phyloP scores from a whole-genome alignment of 2,113 vertebrate species.

The Australoheros scitulus region DNA sequence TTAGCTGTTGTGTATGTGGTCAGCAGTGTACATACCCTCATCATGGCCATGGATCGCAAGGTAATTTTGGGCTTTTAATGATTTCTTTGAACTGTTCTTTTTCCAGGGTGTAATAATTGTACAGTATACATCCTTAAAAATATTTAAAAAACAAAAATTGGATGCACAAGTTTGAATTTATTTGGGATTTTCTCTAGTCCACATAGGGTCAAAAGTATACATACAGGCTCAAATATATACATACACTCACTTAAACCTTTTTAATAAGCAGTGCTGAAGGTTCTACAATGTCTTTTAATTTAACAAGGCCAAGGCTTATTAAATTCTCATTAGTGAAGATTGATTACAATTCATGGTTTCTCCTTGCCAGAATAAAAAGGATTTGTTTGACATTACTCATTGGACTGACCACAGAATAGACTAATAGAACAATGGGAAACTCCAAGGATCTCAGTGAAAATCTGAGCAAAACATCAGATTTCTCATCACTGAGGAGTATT shows the following conservation, averaged over 20 bases:
- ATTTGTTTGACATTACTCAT: not conserved
- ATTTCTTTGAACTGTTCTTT: too few relatives aligned
- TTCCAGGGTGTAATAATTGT: too few relatives aligned
- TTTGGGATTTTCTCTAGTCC: not conserved
- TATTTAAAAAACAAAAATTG: too few relatives aligned
- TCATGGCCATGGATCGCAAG: rapidly evolving
- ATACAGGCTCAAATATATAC: not conserved
- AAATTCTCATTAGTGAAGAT: too few relatives aligned
- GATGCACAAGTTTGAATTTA: too few relatives aligned
- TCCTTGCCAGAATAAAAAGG: not conserved
- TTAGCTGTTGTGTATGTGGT: not conserved
- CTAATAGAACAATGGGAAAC: not conserved
- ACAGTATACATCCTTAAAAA: too few relatives aligned
- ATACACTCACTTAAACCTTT: not conserved
- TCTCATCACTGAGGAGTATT: not conserved
- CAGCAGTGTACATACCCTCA: not conserved
- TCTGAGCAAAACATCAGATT: not conserved
- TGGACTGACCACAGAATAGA: not conserved
- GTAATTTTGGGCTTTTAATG: not conserved
- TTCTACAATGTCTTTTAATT: too few relatives aligned
- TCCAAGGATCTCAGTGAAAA: not conserved
- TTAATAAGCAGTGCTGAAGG: too few relatives aligned
- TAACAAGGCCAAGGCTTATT: too few relatives aligned
- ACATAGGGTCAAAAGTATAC: not conserved
- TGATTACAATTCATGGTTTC: too few relatives aligned